Evolutionary conservation across 30 jellyfish, hydroid and myxozoan genomes (phyloP), one percentile per base, ranked within the genome.

Genomic region (Turritopsis rubra): DNA sequence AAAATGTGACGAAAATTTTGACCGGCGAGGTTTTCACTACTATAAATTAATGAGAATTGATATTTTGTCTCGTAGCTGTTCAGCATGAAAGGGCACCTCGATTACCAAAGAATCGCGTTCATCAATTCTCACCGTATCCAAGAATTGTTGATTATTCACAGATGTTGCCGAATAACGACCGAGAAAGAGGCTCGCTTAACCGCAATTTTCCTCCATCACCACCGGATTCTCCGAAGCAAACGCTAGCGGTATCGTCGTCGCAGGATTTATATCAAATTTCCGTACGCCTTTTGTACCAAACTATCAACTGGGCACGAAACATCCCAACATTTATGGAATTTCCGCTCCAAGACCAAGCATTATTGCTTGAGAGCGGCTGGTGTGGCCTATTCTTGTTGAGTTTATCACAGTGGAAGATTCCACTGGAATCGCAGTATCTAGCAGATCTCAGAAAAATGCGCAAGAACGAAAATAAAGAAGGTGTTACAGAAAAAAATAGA

Each of bases 51-150:
- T n/a, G n/a, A n/a, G n/a, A n/a, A n/a, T n/a, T n/a, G n/a, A n/a
- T n/a, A n/a, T n/a, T n/a, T n/a, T n/a, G n/a, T 79, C 52, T 79
- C 30, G 13, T 1, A 90, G 97, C 97, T 83, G 97, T 90, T 84
- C 97, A 90, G 73, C 97, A 90, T 72, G 97, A 90, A 82, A 54
- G 97, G 74, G 93, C 93, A 29, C 97, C 97, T 23, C 81, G 97
- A 65, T 19, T 25, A 25, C 52, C 95, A 25, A 89, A 85, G 29
- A 85, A 90, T 17, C 30, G 87, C 71, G 19, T 25, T 18, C 21
- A 72, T 72, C 30, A 72, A 72, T 72, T 72, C 0, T 72, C 80
- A 72, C 80, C 80, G 18, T 72, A 18, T 72, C 80, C 80, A 25
- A 23, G 30, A 18, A 20, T 19, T 18, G 30, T 72, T 72, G 80